Percentiles rank a stretch among this genome's conserved stretches.
Conservation (phyloP, 2,797 vertebrate species). For the Fratercula arctica region DNA sequence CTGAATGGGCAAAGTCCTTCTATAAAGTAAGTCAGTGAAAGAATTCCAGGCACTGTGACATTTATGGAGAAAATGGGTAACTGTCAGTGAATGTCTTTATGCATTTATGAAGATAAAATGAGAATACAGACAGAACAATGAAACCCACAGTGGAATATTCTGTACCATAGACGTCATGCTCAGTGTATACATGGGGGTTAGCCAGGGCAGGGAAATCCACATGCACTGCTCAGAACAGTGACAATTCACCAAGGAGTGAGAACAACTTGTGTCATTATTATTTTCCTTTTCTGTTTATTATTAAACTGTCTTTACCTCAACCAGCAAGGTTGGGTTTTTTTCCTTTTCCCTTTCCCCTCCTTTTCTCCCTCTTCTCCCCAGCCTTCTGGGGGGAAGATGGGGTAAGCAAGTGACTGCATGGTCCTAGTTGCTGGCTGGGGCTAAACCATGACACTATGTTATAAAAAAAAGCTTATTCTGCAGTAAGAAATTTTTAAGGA, state of each 20-base stretch:
- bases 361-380: not conserved
- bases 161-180: not conserved
- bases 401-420: not conserved
- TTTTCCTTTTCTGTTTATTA: not conserved
- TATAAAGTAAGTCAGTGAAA: not conserved
- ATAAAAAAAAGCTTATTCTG: not conserved
- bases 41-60: accelerated
- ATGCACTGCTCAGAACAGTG: not conserved
- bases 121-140: not conserved
- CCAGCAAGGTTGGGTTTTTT: not conserved
- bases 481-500: not conserved
- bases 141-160: not conserved
- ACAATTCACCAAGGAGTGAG: not conserved
- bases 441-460: not conserved
- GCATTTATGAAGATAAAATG: not conserved
- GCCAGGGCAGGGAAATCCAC: not conserved
- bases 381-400: no score
- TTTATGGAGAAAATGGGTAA: not conserved
- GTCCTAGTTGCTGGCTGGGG: not conserved
- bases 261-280: not conserved
- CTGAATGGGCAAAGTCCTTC: not conserved
- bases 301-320: not conserved
- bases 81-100: not conserved
- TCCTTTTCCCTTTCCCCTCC: no score
- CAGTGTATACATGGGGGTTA: not conserved